Percentiles rank a stretch among this genome's conserved stretches.
Evolutionary conservation across 2,888 invertebrate species (phyloP).

Genomic region (Caenorhabditis japonica): DNA sequence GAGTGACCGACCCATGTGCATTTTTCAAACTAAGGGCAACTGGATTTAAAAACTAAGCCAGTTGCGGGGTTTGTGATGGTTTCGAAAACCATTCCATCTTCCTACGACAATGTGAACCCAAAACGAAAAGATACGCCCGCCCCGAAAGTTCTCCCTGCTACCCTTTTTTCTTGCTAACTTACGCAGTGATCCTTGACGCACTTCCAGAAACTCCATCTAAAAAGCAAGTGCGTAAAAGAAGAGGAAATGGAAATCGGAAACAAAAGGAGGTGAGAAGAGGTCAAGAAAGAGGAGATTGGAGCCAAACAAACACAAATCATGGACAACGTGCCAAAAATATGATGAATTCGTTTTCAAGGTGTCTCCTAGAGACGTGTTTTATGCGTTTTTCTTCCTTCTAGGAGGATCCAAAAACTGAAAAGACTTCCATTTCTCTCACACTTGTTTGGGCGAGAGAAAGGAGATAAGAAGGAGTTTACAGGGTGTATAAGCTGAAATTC

Average conservation of each 20-base stretch:
- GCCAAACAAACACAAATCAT: constrained; percentile 6
- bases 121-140: too few relatives aligned
- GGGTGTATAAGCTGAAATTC: constrained; percentile 23
- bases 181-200: constrained; percentile 57
- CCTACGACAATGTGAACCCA: constrained; percentile 27
- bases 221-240: constrained; percentile 29
- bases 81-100: constrained; percentile 41
- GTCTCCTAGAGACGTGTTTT: constrained; percentile 44
- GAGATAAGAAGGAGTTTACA: constrained; percentile 16
- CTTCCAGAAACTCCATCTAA: constrained; percentile 58
- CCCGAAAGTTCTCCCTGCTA: too few relatives aligned
- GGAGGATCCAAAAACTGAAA: too few relatives aligned
- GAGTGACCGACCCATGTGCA: constrained; percentile 44
- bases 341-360: constrained; percentile 20
- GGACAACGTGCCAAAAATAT: constrained; percentile 39
- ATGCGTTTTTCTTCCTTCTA: too few relatives aligned
- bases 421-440: too few relatives aligned
- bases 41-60: constrained; percentile 53
- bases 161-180: constrained; percentile 40
- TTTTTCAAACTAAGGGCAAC: constrained; percentile 51
- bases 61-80: constrained; percentile 43
- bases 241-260: constrained; percentile 13
- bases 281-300: constrained; percentile 17
- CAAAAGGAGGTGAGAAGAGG: constrained; percentile 9
- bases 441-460: too few relatives aligned